Evolutionary conservation across 2,888 invertebrate genomes (phyloP).

Genomic region (Alloscopus bannaensis): DNA sequence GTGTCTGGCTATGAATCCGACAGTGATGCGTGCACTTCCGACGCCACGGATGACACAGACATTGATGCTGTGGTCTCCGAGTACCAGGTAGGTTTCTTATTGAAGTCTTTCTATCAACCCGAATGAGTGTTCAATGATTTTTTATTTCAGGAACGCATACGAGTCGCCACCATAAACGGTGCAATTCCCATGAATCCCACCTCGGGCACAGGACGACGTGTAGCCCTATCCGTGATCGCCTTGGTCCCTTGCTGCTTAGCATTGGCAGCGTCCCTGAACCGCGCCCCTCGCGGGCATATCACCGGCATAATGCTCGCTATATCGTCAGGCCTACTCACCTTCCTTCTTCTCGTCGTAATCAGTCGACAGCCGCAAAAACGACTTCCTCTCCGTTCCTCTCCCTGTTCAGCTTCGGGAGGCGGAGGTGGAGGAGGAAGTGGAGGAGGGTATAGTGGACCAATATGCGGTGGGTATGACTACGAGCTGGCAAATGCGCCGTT

Average conservation of each 20-base stretch:
- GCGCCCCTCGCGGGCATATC: constrained; percentile 73
- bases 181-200: constrained; percentile 70
- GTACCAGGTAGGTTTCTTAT: constrained; percentile 83
- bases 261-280: constrained; percentile 75
- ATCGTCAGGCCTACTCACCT: constrained; percentile 70
- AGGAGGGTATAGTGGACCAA: constrained; percentile 3
- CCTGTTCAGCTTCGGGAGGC: neutral
- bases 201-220: constrained; percentile 72
- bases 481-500: constrained; percentile 56
- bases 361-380: constrained; percentile 78
- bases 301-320: constrained; percentile 71
- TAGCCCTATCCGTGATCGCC: constrained; percentile 70
- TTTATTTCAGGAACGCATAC: constrained; percentile 70
- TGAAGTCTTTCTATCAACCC: too few relatives aligned
- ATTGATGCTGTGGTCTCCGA: constrained; percentile 87
- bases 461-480: constrained; percentile 30
- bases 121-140: too few relatives aligned
- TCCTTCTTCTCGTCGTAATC: constrained; percentile 76
- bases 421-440: constrained; percentile 13
- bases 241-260: constrained; percentile 70
- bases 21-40: constrained; percentile 75
- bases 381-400: constrained; percentile 19
- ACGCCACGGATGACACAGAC: constrained; percentile 79
- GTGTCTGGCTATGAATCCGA: constrained; percentile 75
- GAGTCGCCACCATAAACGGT: constrained; percentile 72